Base-by-base conservation (phyloP, 2,888 invertebrate species). In the Syrphus vitripennis region DNA sequence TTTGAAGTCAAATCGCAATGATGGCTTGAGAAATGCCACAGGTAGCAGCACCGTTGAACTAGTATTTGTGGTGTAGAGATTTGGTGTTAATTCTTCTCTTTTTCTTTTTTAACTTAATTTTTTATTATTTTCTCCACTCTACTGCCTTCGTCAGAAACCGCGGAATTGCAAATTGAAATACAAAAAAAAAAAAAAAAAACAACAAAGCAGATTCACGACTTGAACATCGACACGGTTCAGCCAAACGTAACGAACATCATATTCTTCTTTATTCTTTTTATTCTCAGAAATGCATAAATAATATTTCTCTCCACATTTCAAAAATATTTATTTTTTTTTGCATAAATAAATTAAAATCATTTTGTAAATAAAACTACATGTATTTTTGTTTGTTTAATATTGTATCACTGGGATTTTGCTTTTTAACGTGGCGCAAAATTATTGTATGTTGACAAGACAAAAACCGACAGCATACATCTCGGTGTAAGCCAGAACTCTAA, bases 231-330 rank as follows among this genome's bases (percentile, higher is more conserved):
- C 55, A 48, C 78, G 76, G 61, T 57, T 84, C 77, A 82, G 24
- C 82, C 77, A 78, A 82, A 74, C 82, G 86, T 82, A 82, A 86
- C 86, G 82, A 86, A 81, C 50, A 57, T 81, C 34, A 50, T 34
- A 10, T 12, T 34, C 5, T 31, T 6, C 12, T 10, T 40, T 65
- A 9, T 61, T 26, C 45, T 42, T 19, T 55, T 12, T 61, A 53
- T 45, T 16, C 55, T 37, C 42, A 53, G 48, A 70, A 59, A 40
- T 69, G 40, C 40, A 59, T 55, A 48, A 9, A 40, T 24, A 16
- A n/a, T n/a, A n/a, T 48, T 53, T 57, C n/a, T 45, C 31, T 24
- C 26, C 45, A n/a, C 29, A 29, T n/a, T 21, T 50, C 14, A 19
- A 26, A 24, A 50, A 9, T 29, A 48, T 53, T 69, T 45, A 16